Base-by-base conservation (phyloP, 2,797 vertebrate species). In the Galaxias olidus region DNA sequence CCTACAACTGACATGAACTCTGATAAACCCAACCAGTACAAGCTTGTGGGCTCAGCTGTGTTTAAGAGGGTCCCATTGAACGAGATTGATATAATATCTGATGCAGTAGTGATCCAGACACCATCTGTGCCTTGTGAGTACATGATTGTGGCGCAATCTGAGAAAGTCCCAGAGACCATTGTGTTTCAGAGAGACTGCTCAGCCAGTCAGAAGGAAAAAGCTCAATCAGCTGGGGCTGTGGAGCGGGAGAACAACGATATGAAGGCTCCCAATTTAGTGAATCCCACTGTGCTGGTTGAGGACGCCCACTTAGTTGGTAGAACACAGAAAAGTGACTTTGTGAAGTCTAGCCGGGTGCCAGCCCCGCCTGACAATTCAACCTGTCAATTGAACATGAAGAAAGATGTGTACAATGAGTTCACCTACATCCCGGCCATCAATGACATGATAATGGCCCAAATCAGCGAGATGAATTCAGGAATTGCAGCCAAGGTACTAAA, bases 121-220 rank as follows among this genome's bases (percentile, higher is more conserved):
- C 61, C 50, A 9, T 44, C 49, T 40, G 42, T 63, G 7, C 61
- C 61, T 8, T 54, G 61, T 46, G 61, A 63, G 61, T 63, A 63
- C 51, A 45, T 52, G 50, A 63, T 53, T 10, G 49, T 44, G 40
- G 61, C 45, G 48, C 47, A 52, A 17, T 63, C 40, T 18, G 47
- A 54, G 10, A 42, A 63, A 12, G 41, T 53, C 9, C 48, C 51
- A 4, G 51, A 63, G 45, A 61, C 59, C 15, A 61, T 61, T 5
- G 46, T 48, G 20, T 48, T 61, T 49, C 46, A 49, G 17, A 61
- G 45, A 30, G 19, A 30, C 45, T 11, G 18, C 0, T 48, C 17
- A 12, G 59, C 44, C 9, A 44, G 40, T 18, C 9, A 45, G n/a
- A 17, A 9, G 19, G 15, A 19, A 10, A 53, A 53, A 53, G 51